phyloP scores from a whole-genome alignment of 2,888 invertebrate species.

The Mythimna ferrago region DNA sequence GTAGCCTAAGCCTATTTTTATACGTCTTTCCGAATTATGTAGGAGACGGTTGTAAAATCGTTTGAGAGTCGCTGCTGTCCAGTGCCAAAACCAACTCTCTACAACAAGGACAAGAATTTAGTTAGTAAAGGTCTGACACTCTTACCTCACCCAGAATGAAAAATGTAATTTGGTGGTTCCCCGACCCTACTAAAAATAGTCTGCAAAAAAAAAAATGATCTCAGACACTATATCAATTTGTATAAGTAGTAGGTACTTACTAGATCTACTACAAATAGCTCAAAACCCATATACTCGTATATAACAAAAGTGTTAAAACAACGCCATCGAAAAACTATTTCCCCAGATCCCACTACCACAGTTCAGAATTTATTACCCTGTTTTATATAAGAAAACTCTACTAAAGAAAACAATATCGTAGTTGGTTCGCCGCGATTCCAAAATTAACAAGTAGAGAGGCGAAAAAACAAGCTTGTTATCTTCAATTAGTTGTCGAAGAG shows the following conservation, averaged over 20 bases:
- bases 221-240: not conserved
- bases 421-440: conserved; percentile 74
- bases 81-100: too few species aligned
- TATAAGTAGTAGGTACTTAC: not conserved
- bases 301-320: conserved; percentile 10
- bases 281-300: not conserved
- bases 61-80: too few species aligned
- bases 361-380: conserved; percentile 61
- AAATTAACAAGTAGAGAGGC: conserved; percentile 77
- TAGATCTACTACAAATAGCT: not conserved
- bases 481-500: conserved; percentile 86
- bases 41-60: too few species aligned
- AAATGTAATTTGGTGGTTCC: too few species aligned
- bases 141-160: too few species aligned
- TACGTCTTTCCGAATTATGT: too few species aligned
- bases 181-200: too few species aligned
- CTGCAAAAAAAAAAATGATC: too few species aligned
- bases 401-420: conserved; percentile 80
- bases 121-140: too few species aligned
- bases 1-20: too few species aligned
- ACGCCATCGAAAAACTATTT: conserved; percentile 6
- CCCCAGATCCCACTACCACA: conserved; percentile 49
- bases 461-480: conserved; percentile 87
- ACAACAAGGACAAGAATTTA: too few species aligned
- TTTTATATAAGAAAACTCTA: conserved; percentile 68